Evolutionary conservation across 2,888 invertebrate species (phyloP).

Genomic region (Lissocephala sabroskyi): DNA sequence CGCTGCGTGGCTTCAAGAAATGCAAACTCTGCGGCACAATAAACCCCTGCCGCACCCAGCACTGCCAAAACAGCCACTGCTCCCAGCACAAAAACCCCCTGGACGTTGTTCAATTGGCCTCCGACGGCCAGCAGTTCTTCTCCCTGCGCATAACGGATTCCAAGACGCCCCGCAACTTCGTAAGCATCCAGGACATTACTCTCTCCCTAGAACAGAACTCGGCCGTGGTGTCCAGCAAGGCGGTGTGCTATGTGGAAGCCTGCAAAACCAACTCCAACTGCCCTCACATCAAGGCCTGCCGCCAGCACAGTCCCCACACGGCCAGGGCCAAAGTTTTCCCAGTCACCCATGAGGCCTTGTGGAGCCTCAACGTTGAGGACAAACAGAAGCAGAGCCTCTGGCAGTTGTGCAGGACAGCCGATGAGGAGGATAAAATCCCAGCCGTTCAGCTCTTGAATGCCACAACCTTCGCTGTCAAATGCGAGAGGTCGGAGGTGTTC

Average conservation of each 20-base stretch:
- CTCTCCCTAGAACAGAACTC: slow-evolving; percentile 69
- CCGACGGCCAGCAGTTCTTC: slow-evolving; percentile 78
- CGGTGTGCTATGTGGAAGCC: slow-evolving; percentile 58
- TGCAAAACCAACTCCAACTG: slow-evolving; percentile 61
- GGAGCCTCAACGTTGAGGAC: slow-evolving; percentile 61
- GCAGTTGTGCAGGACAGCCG: slow-evolving; percentile 55
- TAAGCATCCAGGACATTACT: slow-evolving; percentile 74
- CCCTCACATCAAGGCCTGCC: slow-evolving; percentile 66
- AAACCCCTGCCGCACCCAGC: slow-evolving; percentile 80
- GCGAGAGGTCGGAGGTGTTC: slow-evolving; percentile 59
- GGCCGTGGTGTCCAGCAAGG: slow-evolving; percentile 61
- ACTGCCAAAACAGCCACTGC: slow-evolving; percentile 59
- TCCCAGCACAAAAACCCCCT: slow-evolving; percentile 55
- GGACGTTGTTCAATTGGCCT: slow-evolving; percentile 74
- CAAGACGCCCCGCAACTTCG: slow-evolving; percentile 82
- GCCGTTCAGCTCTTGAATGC: slow-evolving; percentile 67
- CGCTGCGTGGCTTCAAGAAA: slow-evolving; percentile 78
- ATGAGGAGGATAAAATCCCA: slow-evolving; percentile 52
- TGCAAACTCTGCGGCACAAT: slow-evolving; percentile 83
- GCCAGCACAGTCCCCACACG: slow-evolving; percentile 28
- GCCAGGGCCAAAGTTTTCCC: slow-evolving; percentile 51
- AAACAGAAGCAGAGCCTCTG: slow-evolving; percentile 65
- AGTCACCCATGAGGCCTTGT: slow-evolving; percentile 62
- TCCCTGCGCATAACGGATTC: slow-evolving; percentile 81
- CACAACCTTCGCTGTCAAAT: slow-evolving; percentile 67